These are phyloP conservation scores for Dastarcus helophoroides DNA, from an alignment of 2,888 invertebrate species.

Conservation along the genomic window DNA sequence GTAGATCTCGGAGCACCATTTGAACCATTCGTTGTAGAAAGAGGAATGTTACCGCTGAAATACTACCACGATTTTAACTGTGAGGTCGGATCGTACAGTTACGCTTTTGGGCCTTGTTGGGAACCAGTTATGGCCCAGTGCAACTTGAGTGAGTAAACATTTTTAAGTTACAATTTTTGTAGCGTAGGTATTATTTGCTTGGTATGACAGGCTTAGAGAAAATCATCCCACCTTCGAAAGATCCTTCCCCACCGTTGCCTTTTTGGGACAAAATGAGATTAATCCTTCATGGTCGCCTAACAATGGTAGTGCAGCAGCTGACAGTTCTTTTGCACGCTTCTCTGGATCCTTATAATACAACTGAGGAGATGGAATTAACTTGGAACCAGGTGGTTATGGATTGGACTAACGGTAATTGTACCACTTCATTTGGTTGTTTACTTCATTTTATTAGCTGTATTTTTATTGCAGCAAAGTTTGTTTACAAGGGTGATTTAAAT, in stretches of 20 bases:
- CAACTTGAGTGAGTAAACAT: constrained; percentile 49
- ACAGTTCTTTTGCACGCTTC: constrained; percentile 91
- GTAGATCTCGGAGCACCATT: constrained; percentile 80
- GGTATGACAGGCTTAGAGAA: constrained; percentile 71
- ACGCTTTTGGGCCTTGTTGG: constrained; percentile 99
- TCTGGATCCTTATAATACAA: constrained; percentile 95
- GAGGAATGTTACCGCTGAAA: constrained; percentile 89
- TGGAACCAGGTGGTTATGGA: constrained; percentile 91
- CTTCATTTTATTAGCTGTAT: too few species aligned
- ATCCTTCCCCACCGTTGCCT: constrained; percentile 86
- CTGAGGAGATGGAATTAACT: constrained; percentile 96
- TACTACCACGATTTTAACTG: constrained; percentile 97
- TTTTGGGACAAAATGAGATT: constrained; percentile 97
- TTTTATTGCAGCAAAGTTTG: constrained; percentile 56
- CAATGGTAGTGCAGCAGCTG: constrained; percentile 75
- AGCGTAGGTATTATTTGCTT: too few species aligned
- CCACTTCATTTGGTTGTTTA: not conserved
- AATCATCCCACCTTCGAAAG: constrained; percentile 74
- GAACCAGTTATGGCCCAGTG: constrained; percentile 91
- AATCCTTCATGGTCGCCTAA: constrained; percentile 83
- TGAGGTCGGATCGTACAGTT: constrained; percentile 77
- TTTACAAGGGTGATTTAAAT: constrained; percentile 87
- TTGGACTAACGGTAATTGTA: constrained; percentile 75
- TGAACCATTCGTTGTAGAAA: constrained; percentile 67
- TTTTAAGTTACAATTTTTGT: not conserved